Conservation (phyloP, 2,888 invertebrate genomes). For the Cyclophora albipunctata region DNA sequence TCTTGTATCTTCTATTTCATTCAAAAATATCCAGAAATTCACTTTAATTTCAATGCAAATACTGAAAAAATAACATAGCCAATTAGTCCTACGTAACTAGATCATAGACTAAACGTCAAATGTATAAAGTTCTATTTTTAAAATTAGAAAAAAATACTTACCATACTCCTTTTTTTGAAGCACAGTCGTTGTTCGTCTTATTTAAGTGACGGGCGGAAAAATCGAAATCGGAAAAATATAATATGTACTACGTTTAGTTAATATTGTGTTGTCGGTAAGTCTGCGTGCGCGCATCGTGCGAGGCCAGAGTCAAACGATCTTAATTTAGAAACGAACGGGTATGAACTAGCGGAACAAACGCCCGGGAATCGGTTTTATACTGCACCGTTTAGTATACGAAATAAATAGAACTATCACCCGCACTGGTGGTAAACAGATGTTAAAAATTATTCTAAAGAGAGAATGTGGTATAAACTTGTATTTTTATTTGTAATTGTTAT, state of each 20-base stretch:
- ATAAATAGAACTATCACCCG: constrained; percentile 29
- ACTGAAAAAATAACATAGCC: constrained; percentile 46
- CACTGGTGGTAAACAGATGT: constrained; percentile 37
- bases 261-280: constrained; percentile 48
- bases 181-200: background rate
- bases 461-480: no score
- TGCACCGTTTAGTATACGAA: constrained; percentile 16
- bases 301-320: constrained; percentile 61
- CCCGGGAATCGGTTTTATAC: constrained; percentile 58
- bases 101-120: no score
- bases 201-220: constrained; percentile 40
- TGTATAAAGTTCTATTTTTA: constrained; percentile 5
- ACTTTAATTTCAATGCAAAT: constrained; percentile 51
- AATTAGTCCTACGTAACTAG: constrained; percentile 21
- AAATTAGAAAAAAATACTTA: constrained; percentile 16
- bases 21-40: constrained; percentile 32
- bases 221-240: constrained; percentile 64
- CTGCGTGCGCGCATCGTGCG: constrained; percentile 61
- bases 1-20: constrained; percentile 32
- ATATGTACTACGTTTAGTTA: constrained; percentile 68
- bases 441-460: no score
- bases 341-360: constrained; percentile 45
- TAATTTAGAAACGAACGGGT: constrained; percentile 65
- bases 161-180: constrained; percentile 22
- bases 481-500: no score